Conservation (phyloP, 2,113 vertebrate genomes). For the Cyprinus carpio region DNA sequence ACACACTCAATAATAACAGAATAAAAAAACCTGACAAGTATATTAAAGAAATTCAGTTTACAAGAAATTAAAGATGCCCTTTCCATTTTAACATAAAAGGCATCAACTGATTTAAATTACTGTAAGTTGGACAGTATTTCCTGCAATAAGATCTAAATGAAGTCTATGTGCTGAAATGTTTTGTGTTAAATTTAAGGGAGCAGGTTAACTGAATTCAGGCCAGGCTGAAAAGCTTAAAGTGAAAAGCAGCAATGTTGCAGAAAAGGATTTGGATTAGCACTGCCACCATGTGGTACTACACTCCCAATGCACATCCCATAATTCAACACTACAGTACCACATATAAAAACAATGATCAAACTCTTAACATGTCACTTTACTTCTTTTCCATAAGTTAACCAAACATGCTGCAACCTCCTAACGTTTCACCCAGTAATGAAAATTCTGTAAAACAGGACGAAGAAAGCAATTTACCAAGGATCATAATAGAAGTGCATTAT, state of each 20-base stretch:
- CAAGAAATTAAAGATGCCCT: not conserved
- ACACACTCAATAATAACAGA: not conserved
- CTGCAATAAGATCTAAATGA: not conserved
- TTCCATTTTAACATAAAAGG: not conserved
- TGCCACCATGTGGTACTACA: slow-evolving; percentile 12
- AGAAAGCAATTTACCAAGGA: no score
- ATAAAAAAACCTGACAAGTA: not conserved
- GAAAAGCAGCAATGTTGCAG: not conserved
- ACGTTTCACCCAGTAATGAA: no score
- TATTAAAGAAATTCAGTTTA: not conserved
- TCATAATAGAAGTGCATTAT: no score
- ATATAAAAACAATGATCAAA: not conserved
- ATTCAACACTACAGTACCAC: not conserved
- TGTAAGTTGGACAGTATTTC: not conserved
- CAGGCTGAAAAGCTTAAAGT: not conserved
- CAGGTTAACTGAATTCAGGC: not conserved
- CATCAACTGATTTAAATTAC: not conserved
- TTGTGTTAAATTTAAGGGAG: not conserved
- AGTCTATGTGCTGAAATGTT: not conserved
- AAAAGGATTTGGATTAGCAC: not conserved
- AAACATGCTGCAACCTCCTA: not conserved
- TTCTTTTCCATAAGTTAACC: not conserved
- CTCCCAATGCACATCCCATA: not conserved
- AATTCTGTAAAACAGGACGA: no score
- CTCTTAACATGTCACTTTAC: not conserved